Evolutionary conservation across 2,888 invertebrate species (phyloP), one percentile per base, ranked within the genome.

Genomic region (Lasioglossum marginatum): DNA sequence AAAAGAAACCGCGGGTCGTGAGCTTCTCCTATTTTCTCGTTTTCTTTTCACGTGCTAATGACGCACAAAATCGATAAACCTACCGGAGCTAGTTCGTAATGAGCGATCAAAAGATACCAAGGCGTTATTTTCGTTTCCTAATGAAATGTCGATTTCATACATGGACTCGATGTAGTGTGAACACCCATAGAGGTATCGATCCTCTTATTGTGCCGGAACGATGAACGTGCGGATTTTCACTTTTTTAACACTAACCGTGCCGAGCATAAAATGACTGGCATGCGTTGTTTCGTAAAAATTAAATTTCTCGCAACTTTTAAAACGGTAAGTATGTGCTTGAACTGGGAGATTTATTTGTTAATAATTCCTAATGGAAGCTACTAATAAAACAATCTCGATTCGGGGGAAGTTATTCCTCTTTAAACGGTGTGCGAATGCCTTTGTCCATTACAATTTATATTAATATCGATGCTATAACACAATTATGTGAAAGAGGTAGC

Each of bases 1-100:
- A 80, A 86, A 87, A 78, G 79, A 82, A 85, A 82, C 77, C 76
- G 45, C 4, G 66, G 75, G 16, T 76, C 80, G 80, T 76, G 78
- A 71, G 80, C 68, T 52, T 60, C 76, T 79, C 16, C 19, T 12
- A 52, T 75, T 76, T 57, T 75, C 68, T 85, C 45, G 40, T 79
- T 76, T 83, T 79, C 27, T 71, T 68, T 45, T 60, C 40, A 8
- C 43, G 60, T 43, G 48, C 71, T 45, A 72, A 48, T 37, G 72
- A 71, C 66, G 76, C 66, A 37, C 57, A 74, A 82, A 75, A 75
- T 74, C 70, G 48, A 63, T 70, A 8, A 80, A 68, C 12, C 68
- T 8, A 37, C 16, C 23, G 23, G 16, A 2, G 70, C 4, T 31
- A 31, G 45, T 16, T 16, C 70, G 45, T 80, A 48, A 74, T 45